Base-by-base conservation (phyloP, 2,113 vertebrate genomes). In the Bothrops jararaca region DNA sequence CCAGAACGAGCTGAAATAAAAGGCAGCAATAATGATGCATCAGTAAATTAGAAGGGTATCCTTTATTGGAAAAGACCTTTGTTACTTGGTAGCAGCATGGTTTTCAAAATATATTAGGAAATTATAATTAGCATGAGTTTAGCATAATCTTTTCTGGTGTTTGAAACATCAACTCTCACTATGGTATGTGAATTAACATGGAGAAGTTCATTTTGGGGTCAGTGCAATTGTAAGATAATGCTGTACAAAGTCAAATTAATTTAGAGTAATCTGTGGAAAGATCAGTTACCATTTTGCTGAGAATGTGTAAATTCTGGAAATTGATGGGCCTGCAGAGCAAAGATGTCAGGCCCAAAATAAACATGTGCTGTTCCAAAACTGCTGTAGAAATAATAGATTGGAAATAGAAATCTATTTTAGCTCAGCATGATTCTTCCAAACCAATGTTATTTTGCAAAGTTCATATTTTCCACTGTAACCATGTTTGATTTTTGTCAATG, bases 171-270 rank as follows among this genome's bases (percentile, higher is more conserved):
- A 96, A 96, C 88, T 95, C 3, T 48, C 94, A 85, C 92, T 60
- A 10, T 5, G 34, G 94, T 95, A 96, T 93, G 86, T 95, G 96
- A 97, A 97, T 97, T 96, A 96, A 92, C 92, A 74, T 88, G 34
- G n/a, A 91, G 94, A 96, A 88, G 93, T 97, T 98, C 96, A 95
- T 3, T 1, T 5, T 20, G 53, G 58, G 88, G 93, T 97, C 95
- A 96, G 92, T 56, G 93, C 13, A 23, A 94, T 97, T 97, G 96
- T 96, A 94, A 95, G 95, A 95, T 96, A 96, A 95, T 96, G 95
- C 88, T 95, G 96, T 97, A 96, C 93, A 86, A 94, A 96, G 94
- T 95, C 96, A 96, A 96, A 97, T 96, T 97, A 96, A 94, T 96
- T 97, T 93, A 95, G 94, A 95, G 93, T 92, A 85, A 95, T 94